A percentile compares a stretch with the other conserved stretches of the same genome.
phyloP scores from a whole-genome alignment of 2,113 vertebrate genomes.

The Ranitomeya variabilis region DNA sequence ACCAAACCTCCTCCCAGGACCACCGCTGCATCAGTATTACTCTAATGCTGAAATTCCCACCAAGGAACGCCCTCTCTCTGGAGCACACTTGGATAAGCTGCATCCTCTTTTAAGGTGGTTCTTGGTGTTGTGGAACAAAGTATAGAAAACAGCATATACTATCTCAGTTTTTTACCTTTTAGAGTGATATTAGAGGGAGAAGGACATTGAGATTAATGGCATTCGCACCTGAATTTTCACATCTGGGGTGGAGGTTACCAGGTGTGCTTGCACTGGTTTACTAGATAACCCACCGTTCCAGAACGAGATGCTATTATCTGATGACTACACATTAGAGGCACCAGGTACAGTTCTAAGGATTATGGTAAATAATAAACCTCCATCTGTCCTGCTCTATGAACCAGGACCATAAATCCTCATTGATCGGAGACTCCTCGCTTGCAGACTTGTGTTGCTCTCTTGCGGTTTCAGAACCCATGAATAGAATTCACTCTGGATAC shows the following conservation, averaged over 20 bases:
- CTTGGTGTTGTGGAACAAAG: too few species aligned
- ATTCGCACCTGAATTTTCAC: background rate
- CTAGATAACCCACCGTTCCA: background rate
- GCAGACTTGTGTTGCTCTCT: background rate
- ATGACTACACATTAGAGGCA: conserved; percentile 7
- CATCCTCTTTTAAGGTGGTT: background rate
- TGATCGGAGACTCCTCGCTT: background rate
- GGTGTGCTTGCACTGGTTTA: background rate
- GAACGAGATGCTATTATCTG: background rate
- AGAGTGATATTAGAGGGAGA: background rate
- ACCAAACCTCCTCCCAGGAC: too few species aligned
- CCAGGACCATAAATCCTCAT: background rate
- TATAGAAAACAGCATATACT: background rate
- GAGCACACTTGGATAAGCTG: background rate
- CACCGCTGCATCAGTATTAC: too few species aligned
- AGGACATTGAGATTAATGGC: background rate
- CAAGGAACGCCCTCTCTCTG: background rate
- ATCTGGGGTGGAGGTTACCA: background rate
- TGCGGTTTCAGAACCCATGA: background rate
- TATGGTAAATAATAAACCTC: background rate
- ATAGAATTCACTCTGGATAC: background rate
- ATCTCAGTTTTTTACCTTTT: background rate
- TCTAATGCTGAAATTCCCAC: too few species aligned
- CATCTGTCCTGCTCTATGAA: background rate
- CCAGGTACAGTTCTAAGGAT: background rate